Evolutionary conservation across 92 coral and sea anemone genomes (phyloP).

Genomic region (Plumapathes pennacea): DNA sequence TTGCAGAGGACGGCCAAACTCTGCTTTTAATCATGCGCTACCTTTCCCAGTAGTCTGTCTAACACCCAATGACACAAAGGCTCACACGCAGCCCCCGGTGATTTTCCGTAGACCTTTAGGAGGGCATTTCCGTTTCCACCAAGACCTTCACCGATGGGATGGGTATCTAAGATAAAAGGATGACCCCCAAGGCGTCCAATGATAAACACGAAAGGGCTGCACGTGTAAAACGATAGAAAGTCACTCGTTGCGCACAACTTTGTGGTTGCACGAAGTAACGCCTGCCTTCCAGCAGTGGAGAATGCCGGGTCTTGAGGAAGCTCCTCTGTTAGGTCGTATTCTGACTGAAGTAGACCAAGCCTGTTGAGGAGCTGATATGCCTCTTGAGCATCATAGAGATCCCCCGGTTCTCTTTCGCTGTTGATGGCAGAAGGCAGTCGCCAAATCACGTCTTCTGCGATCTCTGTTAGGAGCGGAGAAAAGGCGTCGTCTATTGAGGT

Average conservation of each 20-base stretch:
- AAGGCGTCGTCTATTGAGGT: neutral
- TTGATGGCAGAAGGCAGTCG: slow-evolving; percentile 25
- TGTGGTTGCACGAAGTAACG: slow-evolving; percentile 17
- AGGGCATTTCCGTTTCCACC: slow-evolving; percentile 33
- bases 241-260: slow-evolving; percentile 16
- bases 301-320: slow-evolving; percentile 27
- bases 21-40: no score
- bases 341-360: neutral
- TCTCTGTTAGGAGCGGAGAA: neutral
- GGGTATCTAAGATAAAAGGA: slow-evolving; percentile 19
- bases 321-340: slow-evolving; percentile 35
- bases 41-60: no score
- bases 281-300: slow-evolving; percentile 29
- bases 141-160: slow-evolving; percentile 11
- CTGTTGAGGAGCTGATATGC: slow-evolving; percentile 28
- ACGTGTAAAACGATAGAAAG: slow-evolving; percentile 21
- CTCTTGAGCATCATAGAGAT: slow-evolving; percentile 37
- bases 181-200: slow-evolving; percentile 10
- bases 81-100: no score
- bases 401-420: slow-evolving; percentile 13
- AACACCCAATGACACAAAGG: no score
- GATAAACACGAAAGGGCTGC: slow-evolving; percentile 18
- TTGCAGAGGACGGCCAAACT: no score
- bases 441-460: slow-evolving; percentile 8
- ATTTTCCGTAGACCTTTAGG: no score